phyloP scores from a whole-genome alignment of 2,113 vertebrate genomes.

The Eurypyga helias region DNA sequence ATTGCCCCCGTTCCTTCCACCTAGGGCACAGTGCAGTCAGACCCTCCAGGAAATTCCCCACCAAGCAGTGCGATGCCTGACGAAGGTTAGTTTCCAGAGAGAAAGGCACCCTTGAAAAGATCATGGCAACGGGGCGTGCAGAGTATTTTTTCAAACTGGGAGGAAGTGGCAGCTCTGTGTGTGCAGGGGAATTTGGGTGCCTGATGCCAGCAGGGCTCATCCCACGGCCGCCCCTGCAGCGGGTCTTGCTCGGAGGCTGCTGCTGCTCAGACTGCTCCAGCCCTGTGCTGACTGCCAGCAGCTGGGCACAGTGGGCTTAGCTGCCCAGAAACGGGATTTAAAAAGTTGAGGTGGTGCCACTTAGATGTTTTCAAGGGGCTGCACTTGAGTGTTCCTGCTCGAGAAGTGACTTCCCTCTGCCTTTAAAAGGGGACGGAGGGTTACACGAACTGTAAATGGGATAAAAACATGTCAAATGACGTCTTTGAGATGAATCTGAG shows the following conservation, averaged over 20 bases:
- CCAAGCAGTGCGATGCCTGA: accelerated
- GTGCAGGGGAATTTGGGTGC: neutral
- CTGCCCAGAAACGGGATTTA: neutral
- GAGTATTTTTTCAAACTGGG: neutral
- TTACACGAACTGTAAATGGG: neutral
- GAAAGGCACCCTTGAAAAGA: neutral
- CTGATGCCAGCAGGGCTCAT: neutral
- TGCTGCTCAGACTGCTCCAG: neutral
- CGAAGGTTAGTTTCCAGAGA: too few species aligned
- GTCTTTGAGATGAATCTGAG: neutral
- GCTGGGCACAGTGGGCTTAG: neutral
- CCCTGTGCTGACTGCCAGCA: too few species aligned
- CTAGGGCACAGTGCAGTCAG: neutral
- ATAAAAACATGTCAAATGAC: neutral
- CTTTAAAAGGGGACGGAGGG: neutral
- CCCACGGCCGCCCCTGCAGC: neutral
- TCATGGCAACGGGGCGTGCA: neutral
- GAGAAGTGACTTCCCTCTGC: neutral
- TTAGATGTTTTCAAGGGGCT: neutral
- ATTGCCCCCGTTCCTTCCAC: neutral
- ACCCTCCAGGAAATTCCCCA: neutral
- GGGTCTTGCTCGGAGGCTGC: neutral
- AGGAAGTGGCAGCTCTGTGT: neutral
- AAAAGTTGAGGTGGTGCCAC: neutral
- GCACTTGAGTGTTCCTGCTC: neutral